phyloP scores from a whole-genome alignment of 2,113 vertebrate species.

The Penelope pileata region DNA sequence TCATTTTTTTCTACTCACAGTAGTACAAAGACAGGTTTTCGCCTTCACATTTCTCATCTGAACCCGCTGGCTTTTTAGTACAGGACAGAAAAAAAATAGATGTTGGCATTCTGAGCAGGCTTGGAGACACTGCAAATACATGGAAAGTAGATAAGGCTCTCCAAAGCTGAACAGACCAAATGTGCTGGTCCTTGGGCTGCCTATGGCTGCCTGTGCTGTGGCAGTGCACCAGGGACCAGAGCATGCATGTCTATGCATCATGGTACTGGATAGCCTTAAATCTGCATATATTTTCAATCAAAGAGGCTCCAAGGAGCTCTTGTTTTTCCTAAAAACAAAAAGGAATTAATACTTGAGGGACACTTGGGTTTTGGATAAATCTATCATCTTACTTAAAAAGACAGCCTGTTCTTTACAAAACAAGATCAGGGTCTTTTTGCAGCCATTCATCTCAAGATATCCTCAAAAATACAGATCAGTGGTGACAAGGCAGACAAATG shows the following conservation, averaged over 20 bases:
- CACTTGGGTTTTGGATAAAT: not conserved
- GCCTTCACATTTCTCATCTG: not conserved
- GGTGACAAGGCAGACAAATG: slow-evolving; percentile 32
- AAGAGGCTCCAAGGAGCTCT: not conserved
- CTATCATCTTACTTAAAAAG: slow-evolving; percentile 9
- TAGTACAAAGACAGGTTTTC: not conserved
- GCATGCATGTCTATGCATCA: not conserved
- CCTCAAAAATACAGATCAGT: slow-evolving; percentile 32
- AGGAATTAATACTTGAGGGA: not conserved
- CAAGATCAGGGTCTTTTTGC: not conserved
- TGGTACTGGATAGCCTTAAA: not conserved
- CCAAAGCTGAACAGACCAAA: not conserved
- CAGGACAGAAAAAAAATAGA: not conserved
- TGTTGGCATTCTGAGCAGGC: not conserved
- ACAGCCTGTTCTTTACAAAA: slow-evolving; percentile 2
- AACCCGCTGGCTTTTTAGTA: not conserved
- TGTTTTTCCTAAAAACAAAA: not conserved
- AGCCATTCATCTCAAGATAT: slow-evolving; percentile 27
- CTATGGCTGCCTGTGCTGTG: not conserved
- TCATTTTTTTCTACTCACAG: not conserved
- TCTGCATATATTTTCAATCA: not conserved
- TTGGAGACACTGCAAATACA: not conserved
- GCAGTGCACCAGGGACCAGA: not conserved
- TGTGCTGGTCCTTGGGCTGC: not conserved
- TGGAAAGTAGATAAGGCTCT: not conserved